Evolutionary conservation across 2,888 invertebrate genomes (phyloP), one percentile per base, ranked within the genome.

Genomic region (Saturnia pavonia): DNA sequence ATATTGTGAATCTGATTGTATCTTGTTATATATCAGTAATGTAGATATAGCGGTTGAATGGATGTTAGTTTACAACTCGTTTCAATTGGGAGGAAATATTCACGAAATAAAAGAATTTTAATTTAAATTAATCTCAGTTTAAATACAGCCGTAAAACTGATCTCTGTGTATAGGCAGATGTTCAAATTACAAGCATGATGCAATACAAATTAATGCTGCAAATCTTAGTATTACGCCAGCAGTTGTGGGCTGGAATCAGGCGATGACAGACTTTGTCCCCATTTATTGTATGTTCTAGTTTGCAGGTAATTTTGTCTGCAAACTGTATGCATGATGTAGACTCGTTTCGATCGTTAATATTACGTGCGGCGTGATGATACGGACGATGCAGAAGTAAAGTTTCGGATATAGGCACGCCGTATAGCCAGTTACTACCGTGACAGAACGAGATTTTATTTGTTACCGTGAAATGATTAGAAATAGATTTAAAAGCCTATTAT

Each of bases 391-490:
- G 65, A 65, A 40, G 65, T 65, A 40, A 65, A 1, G 22, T 40
- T 40, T 65, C 40, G n/a, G 40, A 40, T 11, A n/a, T 65, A 65
- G 65, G 19, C 8, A 65, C 65, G 57, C 57, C 14, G 65, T n/a
- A 40, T 65, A 40, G 34, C n/a, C 65, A 9, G 11, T 40, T 65
- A 65, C 19, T 9, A 40, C 65, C 65, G 40, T 65, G 65, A 65
- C 65, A 65, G 65, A 65, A 65, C 22, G 40, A 19, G 40, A 65
- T 65, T 65, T 73, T 45, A 69, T 73, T 69, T 73, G 70, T 67
- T 48, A 42, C 70, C 69, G 48, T 67, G 43, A 48, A 67, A 67
- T 45, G 67, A 42, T 63, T 67, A 70, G 65, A 65, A 65, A 65
- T 65, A 65, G 65, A 65, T 14, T 65, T 40, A n/a, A 34, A 65